These are phyloP conservation scores for Drosophila gaucha DNA, from an alignment of 2,888 invertebrate genomes.

Conservation along the genomic window DNA sequence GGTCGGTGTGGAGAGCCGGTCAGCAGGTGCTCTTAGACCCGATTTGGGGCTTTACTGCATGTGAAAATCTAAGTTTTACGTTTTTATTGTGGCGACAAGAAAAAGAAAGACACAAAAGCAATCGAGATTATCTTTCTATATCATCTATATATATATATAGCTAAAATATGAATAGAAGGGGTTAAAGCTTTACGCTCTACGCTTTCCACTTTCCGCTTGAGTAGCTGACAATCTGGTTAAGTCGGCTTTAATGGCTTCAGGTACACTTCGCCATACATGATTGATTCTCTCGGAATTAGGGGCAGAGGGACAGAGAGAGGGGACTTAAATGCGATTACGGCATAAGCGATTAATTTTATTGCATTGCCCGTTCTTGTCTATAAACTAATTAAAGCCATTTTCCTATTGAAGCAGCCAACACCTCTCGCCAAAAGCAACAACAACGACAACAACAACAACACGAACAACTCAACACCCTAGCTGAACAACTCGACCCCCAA, in stretches of 20 bases:
- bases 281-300: slow-evolving; percentile 49
- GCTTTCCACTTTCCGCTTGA: slow-evolving; percentile 47
- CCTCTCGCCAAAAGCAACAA: slow-evolving; percentile 9
- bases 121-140: slow-evolving; percentile 20
- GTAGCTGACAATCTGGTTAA: slow-evolving; percentile 63
- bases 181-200: slow-evolving; percentile 29
- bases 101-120: not conserved
- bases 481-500: slow-evolving; percentile 3
- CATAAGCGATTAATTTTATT: slow-evolving; percentile 74
- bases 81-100: too few species aligned
- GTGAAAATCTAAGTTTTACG: slow-evolving; percentile 1
- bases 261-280: slow-evolving; percentile 63
- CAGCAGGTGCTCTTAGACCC: not conserved
- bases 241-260: slow-evolving; percentile 63
- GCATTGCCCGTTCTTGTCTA: slow-evolving; percentile 43
- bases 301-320: too few species aligned
- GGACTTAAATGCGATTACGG: slow-evolving; percentile 64
- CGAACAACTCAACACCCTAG: not conserved
- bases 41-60: slow-evolving; percentile 8
- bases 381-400: slow-evolving; percentile 70
- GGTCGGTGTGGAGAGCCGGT: not conserved
- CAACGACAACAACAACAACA: slow-evolving; percentile 1
- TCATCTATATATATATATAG: not conserved
- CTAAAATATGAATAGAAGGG: not conserved
- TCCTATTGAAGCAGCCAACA: slow-evolving; percentile 33